phyloP scores from a whole-genome alignment of 2,113 vertebrate species.

The Nesogale talazaci region DNA sequence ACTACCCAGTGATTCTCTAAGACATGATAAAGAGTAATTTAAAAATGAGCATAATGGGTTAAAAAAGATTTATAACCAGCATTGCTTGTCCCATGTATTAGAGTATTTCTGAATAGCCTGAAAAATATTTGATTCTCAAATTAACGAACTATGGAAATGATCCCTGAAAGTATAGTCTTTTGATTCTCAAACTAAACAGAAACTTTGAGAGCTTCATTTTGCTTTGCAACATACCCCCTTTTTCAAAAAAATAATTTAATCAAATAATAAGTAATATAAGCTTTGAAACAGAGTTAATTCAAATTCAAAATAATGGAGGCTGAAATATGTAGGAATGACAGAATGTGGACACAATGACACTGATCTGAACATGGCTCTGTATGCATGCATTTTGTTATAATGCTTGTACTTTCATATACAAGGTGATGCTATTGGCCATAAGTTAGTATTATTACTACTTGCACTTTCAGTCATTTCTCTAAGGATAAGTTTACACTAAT shows the following conservation, averaged over 20 bases:
- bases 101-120: constrained; percentile 1
- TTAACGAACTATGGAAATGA: no score
- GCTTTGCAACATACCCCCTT: neutral
- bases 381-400: constrained; percentile 37
- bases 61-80: neutral
- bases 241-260: constrained; percentile 1
- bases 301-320: constrained; percentile 30
- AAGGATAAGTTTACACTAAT: neutral
- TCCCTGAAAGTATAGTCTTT: no score
- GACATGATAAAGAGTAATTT: neutral
- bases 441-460: no score
- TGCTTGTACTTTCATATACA: constrained; percentile 10
- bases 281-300: neutral
- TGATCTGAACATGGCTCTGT: constrained; percentile 21
- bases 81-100: constrained; percentile 31
- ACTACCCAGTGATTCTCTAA: neutral
- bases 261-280: constrained; percentile 21
- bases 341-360: neutral
- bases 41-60: constrained; percentile 5
- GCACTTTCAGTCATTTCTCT: no score
- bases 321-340: constrained; percentile 36
- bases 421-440: neutral
- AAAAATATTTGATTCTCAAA: constrained; percentile 42
- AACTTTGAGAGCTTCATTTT: constrained; percentile 30
- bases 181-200: constrained; percentile 38